Conservation (phyloP, 2,113 vertebrate species). For the Pseudopodoces humilis region DNA sequence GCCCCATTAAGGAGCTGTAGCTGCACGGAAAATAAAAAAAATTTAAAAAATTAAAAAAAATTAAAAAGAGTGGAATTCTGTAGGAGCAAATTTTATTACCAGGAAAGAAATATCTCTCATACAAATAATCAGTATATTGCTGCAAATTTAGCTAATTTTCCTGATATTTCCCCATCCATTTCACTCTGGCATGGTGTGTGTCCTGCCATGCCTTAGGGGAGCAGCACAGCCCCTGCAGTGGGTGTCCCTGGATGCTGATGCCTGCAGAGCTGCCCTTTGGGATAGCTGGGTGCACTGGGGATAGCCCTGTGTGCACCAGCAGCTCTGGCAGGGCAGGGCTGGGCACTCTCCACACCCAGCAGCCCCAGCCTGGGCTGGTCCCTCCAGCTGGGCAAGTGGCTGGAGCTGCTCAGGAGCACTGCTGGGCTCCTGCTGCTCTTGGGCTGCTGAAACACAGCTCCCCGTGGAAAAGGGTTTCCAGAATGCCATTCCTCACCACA, state of each 20-base stretch:
- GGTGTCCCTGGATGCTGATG: background rate
- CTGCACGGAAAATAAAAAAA: background rate
- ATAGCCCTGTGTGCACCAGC: background rate
- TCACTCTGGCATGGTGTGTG: background rate
- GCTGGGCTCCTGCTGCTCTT: background rate
- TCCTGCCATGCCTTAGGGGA: background rate
- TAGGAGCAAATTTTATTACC: background rate
- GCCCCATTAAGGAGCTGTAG: conserved; percentile 9
- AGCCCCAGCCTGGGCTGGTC: fast-evolving
- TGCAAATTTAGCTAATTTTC: background rate
- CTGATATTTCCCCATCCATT: background rate
- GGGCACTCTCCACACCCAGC: background rate
- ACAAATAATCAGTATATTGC: background rate
- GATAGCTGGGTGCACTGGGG: background rate
- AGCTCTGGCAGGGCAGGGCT: background rate
- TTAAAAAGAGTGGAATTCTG: background rate
- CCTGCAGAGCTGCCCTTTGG: fast-evolving
- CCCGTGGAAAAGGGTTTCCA: background rate
- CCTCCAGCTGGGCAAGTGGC: background rate
- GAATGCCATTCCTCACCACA: background rate
- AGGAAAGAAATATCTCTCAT: background rate
- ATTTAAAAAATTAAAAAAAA: too few species aligned
- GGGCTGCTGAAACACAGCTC: background rate
- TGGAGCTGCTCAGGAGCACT: background rate
- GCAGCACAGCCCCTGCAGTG: background rate